Evolutionary conservation across 2,888 invertebrate species (phyloP).

Genomic region (Drosophila paramelanica): DNA sequence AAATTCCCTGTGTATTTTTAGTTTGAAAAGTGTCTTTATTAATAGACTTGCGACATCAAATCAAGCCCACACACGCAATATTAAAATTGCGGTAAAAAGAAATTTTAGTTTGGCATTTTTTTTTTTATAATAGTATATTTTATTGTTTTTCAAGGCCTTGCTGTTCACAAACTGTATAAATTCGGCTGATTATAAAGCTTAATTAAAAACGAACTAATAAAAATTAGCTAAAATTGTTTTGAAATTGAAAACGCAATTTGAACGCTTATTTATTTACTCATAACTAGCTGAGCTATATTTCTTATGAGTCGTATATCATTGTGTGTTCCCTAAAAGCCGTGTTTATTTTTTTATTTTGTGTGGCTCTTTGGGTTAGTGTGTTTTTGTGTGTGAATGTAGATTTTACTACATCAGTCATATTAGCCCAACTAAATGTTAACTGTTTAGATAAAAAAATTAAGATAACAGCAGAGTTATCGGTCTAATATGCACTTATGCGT

Average conservation of each 20-base stretch:
- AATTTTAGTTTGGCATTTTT: neutral
- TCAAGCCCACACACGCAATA: no score
- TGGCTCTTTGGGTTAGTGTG: no score
- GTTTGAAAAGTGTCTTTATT: neutral
- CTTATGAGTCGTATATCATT: neutral
- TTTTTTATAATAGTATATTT: no score
- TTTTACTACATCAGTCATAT: no score
- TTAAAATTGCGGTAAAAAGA: neutral
- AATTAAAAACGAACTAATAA: no score
- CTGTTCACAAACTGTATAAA: no score
- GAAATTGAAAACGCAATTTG: neutral
- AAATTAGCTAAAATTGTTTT: neutral
- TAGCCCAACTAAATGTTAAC: neutral
- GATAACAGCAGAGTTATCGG: neutral
- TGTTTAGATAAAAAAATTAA: neutral
- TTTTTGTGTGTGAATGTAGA: neutral
- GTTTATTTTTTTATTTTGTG: no score
- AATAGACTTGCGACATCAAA: neutral
- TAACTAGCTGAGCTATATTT: neutral
- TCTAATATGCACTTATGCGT: neutral
- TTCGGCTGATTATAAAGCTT: no score
- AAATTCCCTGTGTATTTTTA: neutral
- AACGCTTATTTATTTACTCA: neutral
- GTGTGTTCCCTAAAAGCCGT: no score
- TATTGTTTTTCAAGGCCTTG: no score